phyloP scores from a whole-genome alignment of 2,888 invertebrate species.

The Mayetiola destructor region DNA sequence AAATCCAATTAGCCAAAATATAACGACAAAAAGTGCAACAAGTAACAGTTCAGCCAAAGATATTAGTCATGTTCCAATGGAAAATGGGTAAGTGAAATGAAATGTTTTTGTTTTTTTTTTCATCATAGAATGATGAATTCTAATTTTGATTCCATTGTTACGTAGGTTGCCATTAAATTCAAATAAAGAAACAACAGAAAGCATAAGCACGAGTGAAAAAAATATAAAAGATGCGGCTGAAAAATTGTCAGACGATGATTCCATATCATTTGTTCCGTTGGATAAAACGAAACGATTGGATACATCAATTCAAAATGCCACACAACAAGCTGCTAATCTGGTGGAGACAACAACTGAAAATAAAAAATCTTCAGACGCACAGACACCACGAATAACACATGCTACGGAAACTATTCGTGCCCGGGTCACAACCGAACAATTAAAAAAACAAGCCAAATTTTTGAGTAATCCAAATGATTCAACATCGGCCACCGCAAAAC shows the following conservation, averaged over 20 bases:
- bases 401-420: background rate
- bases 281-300: background rate
- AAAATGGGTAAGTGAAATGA: background rate
- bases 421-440: background rate
- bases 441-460: background rate
- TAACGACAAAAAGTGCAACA: background rate
- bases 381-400: background rate
- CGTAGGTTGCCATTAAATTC: background rate
- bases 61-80: slow-evolving; percentile 3
- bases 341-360: background rate
- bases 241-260: background rate
- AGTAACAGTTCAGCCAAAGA: slow-evolving; percentile 1
- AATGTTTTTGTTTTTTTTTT: background rate
- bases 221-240: background rate
- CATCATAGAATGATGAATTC: background rate
- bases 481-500: background rate
- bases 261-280: background rate
- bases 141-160: background rate
- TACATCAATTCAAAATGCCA: background rate
- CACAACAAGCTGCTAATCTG: background rate
- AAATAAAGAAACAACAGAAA: background rate
- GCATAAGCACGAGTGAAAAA: background rate
- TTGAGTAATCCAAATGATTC: background rate
- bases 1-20: background rate
- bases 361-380: background rate